A percentile compares a stretch with the other conserved stretches of the same genome.
Conservation (phyloP, 1,140 invertebrate species). For the Anastatus disparis region DNA sequence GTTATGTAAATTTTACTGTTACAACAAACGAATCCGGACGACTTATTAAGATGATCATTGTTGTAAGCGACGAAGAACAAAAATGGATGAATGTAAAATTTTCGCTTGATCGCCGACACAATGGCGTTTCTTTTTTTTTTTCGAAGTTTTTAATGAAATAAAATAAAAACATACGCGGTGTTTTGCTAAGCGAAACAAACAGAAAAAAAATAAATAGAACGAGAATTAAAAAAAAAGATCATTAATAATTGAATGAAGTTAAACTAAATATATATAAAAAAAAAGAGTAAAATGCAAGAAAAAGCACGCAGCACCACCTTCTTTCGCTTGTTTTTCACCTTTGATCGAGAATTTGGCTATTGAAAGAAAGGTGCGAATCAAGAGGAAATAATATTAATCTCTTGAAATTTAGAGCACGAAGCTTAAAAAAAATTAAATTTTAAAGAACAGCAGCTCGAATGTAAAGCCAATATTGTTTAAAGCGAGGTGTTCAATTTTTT, state of each 20-base stretch:
- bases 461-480: background rate
- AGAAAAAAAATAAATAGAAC: background rate
- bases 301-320: conserved; percentile 32
- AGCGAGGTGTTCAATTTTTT: conserved; percentile 30
- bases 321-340: conserved; percentile 29
- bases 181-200: conserved; percentile 31
- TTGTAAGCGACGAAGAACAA: conserved; percentile 8
- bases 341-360: conserved; percentile 2
- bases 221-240: conserved; percentile 10
- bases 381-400: too few relatives aligned
- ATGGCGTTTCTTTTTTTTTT: conserved; percentile 26
- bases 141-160: conserved; percentile 24
- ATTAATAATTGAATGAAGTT: conserved; percentile 23
- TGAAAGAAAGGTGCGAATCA: background rate
- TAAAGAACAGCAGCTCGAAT: background rate
- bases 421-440: conserved; percentile 7
- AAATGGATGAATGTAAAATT: conserved; percentile 1
- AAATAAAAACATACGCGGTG: conserved; percentile 17
- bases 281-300: conserved; percentile 40
- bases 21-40: conserved; percentile 11
- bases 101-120: conserved; percentile 16
- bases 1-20: conserved; percentile 16
- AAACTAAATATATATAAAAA: conserved; percentile 30
- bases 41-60: conserved; percentile 15
- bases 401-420: background rate